A percentile compares a stretch with the other conserved stretches of the same genome.
Evolutionary conservation across 1,140 invertebrate genomes (phyloP).

Genomic region (Solenopsis invicta): DNA sequence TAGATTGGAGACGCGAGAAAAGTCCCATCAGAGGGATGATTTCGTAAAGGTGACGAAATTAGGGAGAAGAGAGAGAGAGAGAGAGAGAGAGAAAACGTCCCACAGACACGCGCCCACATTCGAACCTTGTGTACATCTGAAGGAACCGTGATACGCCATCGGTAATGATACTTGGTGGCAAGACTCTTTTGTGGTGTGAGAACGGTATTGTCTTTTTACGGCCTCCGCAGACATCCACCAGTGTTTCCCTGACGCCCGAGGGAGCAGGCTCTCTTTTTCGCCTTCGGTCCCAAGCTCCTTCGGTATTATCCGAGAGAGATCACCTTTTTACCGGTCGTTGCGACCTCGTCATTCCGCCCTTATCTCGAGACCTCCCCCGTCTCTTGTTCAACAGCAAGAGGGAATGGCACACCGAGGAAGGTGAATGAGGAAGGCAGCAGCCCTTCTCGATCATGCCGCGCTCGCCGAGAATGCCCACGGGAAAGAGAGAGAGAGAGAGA

Average conservation of each 20-base stretch:
- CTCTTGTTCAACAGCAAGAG: constrained; percentile 53
- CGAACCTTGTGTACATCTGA: constrained; percentile 30
- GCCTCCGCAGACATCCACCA: constrained; percentile 76
- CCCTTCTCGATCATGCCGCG: constrained; percentile 30
- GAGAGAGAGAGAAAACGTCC: constrained; percentile 6
- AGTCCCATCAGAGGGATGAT: constrained; percentile 1
- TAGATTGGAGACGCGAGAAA: neutral
- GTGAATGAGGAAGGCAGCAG: constrained; percentile 64
- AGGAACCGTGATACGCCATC: constrained; percentile 32
- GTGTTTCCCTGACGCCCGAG: constrained; percentile 72
- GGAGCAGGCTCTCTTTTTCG: constrained; percentile 65
- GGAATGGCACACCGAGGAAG: constrained; percentile 56
- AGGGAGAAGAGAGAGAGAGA: neutral
- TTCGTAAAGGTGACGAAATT: constrained; percentile 8
- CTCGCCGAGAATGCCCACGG: neutral
- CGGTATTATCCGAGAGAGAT: constrained; percentile 84
- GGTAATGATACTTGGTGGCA: constrained; percentile 74
- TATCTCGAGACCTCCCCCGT: constrained; percentile 82
- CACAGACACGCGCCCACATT: neutral
- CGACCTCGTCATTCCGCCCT: constrained; percentile 86
- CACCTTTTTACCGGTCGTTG: constrained; percentile 87
- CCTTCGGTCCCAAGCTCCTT: constrained; percentile 61
- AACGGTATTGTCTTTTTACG: constrained; percentile 85
- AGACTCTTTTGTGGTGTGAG: constrained; percentile 77
- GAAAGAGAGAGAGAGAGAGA: constrained; percentile 47